phyloP scores from a whole-genome alignment of 2,113 vertebrate species.

The Ploceus nigricollis region DNA sequence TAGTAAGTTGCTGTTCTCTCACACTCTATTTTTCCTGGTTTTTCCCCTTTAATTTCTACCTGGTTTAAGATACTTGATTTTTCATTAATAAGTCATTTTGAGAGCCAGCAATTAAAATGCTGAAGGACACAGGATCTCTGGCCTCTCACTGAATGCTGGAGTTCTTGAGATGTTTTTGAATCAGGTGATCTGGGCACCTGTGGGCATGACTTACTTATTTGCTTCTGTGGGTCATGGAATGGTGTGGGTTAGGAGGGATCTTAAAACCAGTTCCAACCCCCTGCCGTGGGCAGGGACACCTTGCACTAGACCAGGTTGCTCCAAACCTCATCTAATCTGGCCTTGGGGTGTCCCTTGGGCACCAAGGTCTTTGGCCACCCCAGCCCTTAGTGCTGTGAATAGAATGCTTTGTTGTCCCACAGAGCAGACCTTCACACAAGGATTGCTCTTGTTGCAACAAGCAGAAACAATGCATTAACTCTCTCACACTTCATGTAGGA shows the following conservation, averaged over 20 bases:
- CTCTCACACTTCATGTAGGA: neutral
- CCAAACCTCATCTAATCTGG: neutral
- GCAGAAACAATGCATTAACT: neutral
- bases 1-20: neutral
- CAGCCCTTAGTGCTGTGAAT: neutral
- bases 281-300: neutral
- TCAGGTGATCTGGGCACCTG: neutral
- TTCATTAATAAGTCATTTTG: neutral
- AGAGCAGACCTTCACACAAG: neutral
- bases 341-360: neutral
- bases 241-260: neutral
- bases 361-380: neutral
- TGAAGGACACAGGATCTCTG: neutral
- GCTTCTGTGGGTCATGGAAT: neutral
- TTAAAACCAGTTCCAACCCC: neutral
- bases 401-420: neutral
- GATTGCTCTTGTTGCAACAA: neutral
- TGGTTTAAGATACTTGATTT: neutral
- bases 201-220: neutral
- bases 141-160: neutral
- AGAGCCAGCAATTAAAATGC: neutral
- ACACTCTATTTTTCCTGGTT: neutral
- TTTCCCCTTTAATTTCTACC: neutral
- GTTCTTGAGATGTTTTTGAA: accelerated
- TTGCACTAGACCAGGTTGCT: neutral